A percentile compares a stretch with the other conserved stretches of the same genome.
Conservation (phyloP, 2,888 invertebrate species). For the Allolobophora icterica region DNA sequence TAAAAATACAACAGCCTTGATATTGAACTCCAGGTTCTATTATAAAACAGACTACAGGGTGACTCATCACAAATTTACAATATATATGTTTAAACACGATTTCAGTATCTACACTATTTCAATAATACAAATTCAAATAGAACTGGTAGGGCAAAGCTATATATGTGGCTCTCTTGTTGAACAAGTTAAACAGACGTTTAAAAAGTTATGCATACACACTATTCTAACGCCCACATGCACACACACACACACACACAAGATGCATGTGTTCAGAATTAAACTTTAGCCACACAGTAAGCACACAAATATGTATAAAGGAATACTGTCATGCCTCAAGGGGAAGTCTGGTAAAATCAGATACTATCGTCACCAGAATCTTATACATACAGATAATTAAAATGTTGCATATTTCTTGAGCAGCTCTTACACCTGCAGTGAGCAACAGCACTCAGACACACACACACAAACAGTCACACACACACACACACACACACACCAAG, state of each 20-base stretch:
- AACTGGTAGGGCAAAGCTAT: not conserved
- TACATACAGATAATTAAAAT: not conserved
- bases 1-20: not conserved
- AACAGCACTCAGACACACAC: not conserved
- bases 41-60: too few species aligned
- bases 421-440: not conserved
- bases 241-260: too few species aligned
- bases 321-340: not conserved
- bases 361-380: not conserved
- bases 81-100: not conserved
- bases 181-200: not conserved
- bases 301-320: not conserved
- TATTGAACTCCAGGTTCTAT: not conserved
- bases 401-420: not conserved
- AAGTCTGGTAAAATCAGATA: not conserved
- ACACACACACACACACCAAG: too few species aligned
- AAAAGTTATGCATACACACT: not conserved
- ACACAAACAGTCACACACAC: not conserved
- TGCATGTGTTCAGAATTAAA: constrained; percentile 4
- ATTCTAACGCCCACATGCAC: not conserved
- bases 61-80: not conserved
- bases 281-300: not conserved
- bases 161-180: not conserved
- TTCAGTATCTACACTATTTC: not conserved
- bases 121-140: not conserved